Evolutionary conservation across 2,888 invertebrate genomes (phyloP), one percentile per base, ranked within the genome.

Genomic region (Leptothorax acervorum): DNA sequence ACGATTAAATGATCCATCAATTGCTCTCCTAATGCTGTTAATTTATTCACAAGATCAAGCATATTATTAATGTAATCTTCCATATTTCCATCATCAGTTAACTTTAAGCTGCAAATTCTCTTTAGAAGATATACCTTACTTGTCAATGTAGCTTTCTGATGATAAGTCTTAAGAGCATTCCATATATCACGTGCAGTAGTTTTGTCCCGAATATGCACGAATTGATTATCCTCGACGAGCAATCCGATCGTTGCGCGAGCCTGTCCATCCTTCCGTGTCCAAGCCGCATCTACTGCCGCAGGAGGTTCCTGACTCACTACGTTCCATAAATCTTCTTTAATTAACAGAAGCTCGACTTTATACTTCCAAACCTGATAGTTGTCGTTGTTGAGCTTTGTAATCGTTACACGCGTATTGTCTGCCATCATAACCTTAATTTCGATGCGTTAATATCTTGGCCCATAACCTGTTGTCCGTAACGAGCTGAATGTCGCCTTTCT

Each of bases 1-100:
- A 57, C 28, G 5, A 28, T 57, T 57, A 57, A 57, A 28, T 57
- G 28, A 57, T 57, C 57, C 28, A 23, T 57, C 3, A 57, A 57
- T 12, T 57, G 57, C 28, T 57, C 18, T 62, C 31, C 62, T 35
- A 62, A 62, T 62, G 62, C 60, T 1, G 60, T 0, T 28, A 62
- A 62, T 62, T 62, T 62, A 62, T 62, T 62, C 1, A 62, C 60
- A 18, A 35, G 60, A 62, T 62, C 31, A 62, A 62, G 60, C 60
- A 62, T 62, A 15, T 8, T 62, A 62, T 62, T 62, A 31, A 62
- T 35, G 18, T 62, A 31, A 62, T 62, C 60, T 31, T 62, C 31
- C 60, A 62, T 62, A 28, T 12, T 57, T 57, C 55, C 55, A 57
- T 57, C 3, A 35, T 62, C 31, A 31, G 60, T 31, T 62, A 62